phyloP scores from a whole-genome alignment of 2,113 vertebrate species.

The Tachycineta bicolor region DNA sequence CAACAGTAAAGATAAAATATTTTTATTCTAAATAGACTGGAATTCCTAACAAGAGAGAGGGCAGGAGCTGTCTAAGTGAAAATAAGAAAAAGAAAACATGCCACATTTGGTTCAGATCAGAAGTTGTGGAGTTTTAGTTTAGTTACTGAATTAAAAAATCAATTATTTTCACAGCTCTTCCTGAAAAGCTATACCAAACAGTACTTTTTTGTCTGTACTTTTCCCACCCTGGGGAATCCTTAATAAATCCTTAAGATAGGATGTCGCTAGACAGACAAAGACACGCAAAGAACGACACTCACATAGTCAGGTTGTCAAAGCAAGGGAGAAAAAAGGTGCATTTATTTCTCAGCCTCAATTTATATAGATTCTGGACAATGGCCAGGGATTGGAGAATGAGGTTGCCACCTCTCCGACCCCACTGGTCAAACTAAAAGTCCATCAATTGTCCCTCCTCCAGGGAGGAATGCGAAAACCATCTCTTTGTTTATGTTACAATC shows the following conservation, averaged over 20 bases:
- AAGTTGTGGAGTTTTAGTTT: not conserved
- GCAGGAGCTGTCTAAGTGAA: not conserved
- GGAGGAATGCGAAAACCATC: too few relatives aligned
- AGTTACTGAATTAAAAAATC: not conserved
- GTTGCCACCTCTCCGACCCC: too few relatives aligned
- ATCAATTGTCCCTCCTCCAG: too few relatives aligned
- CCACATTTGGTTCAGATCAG: not conserved
- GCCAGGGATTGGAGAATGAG: too few relatives aligned
- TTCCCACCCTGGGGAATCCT: not conserved
- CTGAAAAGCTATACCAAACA: not conserved
- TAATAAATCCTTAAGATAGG: not conserved
- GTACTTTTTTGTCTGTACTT: not conserved
- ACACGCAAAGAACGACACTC: too few relatives aligned
- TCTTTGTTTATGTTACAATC: too few relatives aligned
- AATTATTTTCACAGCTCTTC: not conserved
- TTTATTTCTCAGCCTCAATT: too few relatives aligned
- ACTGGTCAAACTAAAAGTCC: too few relatives aligned
- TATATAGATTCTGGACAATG: too few relatives aligned
- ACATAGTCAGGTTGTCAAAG: too few relatives aligned
- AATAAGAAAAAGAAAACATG: not conserved
- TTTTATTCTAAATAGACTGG: not conserved
- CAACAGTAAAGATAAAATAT: not conserved
- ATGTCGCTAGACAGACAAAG: too few relatives aligned
- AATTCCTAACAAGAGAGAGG: not conserved
- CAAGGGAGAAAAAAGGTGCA: too few relatives aligned